phyloP scores from a whole-genome alignment of 2,113 vertebrate species.

The Potamarius usumacintae region DNA sequence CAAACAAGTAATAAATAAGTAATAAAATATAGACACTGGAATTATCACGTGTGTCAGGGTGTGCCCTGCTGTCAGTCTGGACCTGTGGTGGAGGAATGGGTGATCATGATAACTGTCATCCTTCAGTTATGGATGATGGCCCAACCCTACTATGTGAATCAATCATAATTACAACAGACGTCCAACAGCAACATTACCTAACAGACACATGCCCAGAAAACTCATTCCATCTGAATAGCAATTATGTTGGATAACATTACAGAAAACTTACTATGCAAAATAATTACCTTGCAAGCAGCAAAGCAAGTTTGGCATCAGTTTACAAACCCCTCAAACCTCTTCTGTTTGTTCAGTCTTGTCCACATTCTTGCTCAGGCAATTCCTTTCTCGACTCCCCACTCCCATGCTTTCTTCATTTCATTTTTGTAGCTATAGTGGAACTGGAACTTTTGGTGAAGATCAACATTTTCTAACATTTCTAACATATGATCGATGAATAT shows the following conservation, averaged over 20 bases:
- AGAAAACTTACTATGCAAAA: neutral
- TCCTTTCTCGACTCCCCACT: neutral
- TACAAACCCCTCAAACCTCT: neutral
- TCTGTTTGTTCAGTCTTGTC: neutral
- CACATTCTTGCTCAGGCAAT: neutral
- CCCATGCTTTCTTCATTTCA: neutral
- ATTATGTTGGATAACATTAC: neutral
- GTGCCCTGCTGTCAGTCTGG: too few relatives aligned
- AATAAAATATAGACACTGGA: too few relatives aligned
- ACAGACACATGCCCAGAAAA: neutral
- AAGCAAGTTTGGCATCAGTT: neutral
- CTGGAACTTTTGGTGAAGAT: neutral
- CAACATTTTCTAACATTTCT: neutral
- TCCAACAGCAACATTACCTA: neutral
- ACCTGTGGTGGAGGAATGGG: too few relatives aligned
- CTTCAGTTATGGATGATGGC: too few relatives aligned
- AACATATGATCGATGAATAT: neutral
- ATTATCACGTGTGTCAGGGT: too few relatives aligned
- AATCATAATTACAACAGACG: neutral
- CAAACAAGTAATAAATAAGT: too few relatives aligned
- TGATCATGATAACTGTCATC: too few relatives aligned
- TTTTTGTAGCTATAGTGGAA: neutral
- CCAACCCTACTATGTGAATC: neutral
- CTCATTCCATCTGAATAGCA: neutral
- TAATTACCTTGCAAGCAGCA: conserved; percentile 2